A percentile compares a stretch with the other conserved stretches of the same genome.
These are phyloP conservation scores for Austrofundulus limnaeus DNA, from an alignment of 2,113 vertebrate species.

Conservation along the genomic window DNA sequence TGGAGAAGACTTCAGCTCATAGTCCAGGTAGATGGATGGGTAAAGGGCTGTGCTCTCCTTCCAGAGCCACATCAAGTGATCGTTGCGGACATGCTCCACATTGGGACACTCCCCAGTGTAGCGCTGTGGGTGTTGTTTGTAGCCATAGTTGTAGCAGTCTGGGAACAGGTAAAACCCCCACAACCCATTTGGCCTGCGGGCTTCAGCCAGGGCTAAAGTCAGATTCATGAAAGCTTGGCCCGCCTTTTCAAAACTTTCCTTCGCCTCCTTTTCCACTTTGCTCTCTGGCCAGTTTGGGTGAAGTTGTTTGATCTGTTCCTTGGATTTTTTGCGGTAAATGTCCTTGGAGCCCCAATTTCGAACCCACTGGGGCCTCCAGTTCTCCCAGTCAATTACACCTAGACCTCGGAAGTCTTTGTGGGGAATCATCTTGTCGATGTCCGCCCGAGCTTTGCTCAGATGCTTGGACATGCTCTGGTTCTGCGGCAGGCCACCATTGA, in stretches of 20 bases:
- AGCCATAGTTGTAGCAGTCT: conserved; percentile 92
- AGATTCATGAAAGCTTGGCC: conserved; percentile 85
- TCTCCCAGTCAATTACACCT: conserved; percentile 91
- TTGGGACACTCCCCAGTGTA: conserved; percentile 88
- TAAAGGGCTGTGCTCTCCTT: conserved; percentile 87
- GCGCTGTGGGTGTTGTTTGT: conserved; percentile 80
- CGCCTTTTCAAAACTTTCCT: conserved; percentile 86
- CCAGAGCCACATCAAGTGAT: conserved; percentile 90
- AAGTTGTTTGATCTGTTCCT: conserved; percentile 80
- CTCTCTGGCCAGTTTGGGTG: conserved; percentile 87
- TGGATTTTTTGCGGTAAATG: conserved; percentile 87
- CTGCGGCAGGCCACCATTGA: conserved; percentile 89
- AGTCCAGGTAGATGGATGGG: conserved; percentile 88
- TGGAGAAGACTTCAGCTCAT: conserved; percentile 83
- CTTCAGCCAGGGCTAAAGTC: conserved; percentile 83
- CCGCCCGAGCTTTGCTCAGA: conserved; percentile 81
- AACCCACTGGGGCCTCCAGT: conserved; percentile 91
- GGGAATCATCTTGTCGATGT: conserved; percentile 83
- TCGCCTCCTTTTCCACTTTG: conserved; percentile 82
- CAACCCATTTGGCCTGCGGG: conserved; percentile 80
- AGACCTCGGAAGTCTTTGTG: conserved; percentile 85
- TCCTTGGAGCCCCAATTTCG: conserved; percentile 89
- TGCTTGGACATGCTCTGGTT: conserved; percentile 86
- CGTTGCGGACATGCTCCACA: conserved; percentile 84
- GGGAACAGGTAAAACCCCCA: conserved; percentile 95